These are phyloP conservation scores for Pyralis farinalis DNA, from an alignment of 2,888 invertebrate species.

Conservation along the genomic window DNA sequence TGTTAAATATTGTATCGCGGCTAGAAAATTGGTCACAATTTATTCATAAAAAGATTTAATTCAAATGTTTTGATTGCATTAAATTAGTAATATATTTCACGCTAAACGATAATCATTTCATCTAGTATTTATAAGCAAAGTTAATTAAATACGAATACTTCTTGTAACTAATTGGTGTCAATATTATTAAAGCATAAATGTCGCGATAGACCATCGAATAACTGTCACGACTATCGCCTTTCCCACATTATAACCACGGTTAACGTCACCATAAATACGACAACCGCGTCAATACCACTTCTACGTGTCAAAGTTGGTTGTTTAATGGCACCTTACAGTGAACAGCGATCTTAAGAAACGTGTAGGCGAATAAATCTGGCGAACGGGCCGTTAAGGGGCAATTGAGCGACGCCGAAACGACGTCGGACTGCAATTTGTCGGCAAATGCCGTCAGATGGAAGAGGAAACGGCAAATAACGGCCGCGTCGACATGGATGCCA, in stretches of 20 bases:
- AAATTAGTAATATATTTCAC: too few relatives aligned
- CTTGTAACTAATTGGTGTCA: too few relatives aligned
- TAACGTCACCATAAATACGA: conserved; percentile 6
- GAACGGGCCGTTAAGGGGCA: conserved; percentile 35
- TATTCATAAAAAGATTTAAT: too few relatives aligned
- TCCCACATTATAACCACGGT: conserved; percentile 1
- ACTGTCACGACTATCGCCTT: conserved; percentile 1
- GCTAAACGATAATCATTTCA: too few relatives aligned
- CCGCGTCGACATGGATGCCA: neutral
- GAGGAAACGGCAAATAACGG: conserved; percentile 9
- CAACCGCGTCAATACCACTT: neutral
- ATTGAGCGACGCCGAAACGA: conserved; percentile 40
- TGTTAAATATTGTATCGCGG: too few relatives aligned
- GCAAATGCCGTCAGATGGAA: conserved; percentile 9
- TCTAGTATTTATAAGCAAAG: too few relatives aligned
- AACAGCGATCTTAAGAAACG: conserved; percentile 26
- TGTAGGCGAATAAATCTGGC: conserved; percentile 41
- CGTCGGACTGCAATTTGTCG: conserved; percentile 34
- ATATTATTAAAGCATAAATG: too few relatives aligned
- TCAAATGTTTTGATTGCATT: too few relatives aligned
- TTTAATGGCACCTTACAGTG: conserved; percentile 26
- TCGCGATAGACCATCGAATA: too few relatives aligned
- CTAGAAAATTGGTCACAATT: too few relatives aligned
- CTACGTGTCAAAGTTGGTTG: conserved; percentile 6
- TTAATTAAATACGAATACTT: too few relatives aligned